Evolutionary conservation across 2,888 invertebrate genomes (phyloP), one percentile per base, ranked within the genome.

Genomic region (Hyles lineata): DNA sequence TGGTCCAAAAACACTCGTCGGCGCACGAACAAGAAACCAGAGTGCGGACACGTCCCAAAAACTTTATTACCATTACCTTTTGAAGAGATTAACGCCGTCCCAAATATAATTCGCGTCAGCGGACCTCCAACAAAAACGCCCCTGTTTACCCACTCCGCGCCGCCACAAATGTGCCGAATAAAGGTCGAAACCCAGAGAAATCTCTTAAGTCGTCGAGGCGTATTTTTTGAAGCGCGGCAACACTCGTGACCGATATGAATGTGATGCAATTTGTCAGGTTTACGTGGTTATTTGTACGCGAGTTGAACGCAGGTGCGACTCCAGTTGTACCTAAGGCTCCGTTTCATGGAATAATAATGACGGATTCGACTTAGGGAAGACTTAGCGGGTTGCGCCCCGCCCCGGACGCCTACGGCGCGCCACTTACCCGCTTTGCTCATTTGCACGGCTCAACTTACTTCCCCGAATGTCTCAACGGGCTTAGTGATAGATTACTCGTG

Each of bases 211-310:
- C 70, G 52, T 55, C 59, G 70, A 75, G 74, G 74, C 85, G 84
- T 87, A 85, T 90, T 90, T 88, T 89, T 89, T 85, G 85, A 82
- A 85, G 83, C 85, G 80, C 79, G 80, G 83, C 83, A 79, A 78
- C 83, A 84, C 83, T 83, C 85, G 85, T 85, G 90, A 87, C 90
- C 90, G 83, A 90, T 93, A 93, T 89, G 91, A 88, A 93, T 93
- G 93, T 89, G 89, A 87, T 89, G 86, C 92, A 86, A 93, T 93
- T 92, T 93, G 90, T 93, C 91, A 90, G 92, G 90, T 91, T 93
- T 92, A 92, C 89, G 85, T 85, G 91, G 91, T 90, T 92, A 92
- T 92, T 93, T 92, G 91, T 90, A 87, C 83, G 83, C 80, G 83
- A 79, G 84, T 74, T 74, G 85, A 79, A 87, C 88, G 87, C 93